phyloP scores from a whole-genome alignment of 2,113 vertebrate genomes.

The Acanthisitta chloris region DNA sequence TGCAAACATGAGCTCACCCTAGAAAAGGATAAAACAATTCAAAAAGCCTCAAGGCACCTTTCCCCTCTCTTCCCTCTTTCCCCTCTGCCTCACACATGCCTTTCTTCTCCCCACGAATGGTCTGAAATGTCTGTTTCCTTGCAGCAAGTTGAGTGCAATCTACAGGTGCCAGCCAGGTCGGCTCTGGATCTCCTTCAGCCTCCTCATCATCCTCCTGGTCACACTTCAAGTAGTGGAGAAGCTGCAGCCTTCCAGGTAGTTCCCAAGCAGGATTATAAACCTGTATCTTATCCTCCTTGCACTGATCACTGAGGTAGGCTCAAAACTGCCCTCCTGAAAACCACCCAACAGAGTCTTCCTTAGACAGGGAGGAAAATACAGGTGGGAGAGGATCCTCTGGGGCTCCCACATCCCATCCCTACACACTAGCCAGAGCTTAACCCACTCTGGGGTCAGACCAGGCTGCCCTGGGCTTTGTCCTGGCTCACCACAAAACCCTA shows the following conservation, averaged over 20 bases:
- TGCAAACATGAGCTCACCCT: not conserved
- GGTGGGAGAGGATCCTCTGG: not conserved
- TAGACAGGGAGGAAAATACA: not conserved
- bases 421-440: not conserved
- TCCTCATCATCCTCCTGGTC: constrained; percentile 48
- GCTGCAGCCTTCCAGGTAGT: constrained; percentile 35
- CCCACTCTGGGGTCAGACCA: not conserved
- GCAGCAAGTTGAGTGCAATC: constrained; percentile 39
- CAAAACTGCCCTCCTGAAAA: not conserved
- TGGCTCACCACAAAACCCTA: not conserved
- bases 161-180: constrained; percentile 36
- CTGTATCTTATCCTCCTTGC: not conserved
- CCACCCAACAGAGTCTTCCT: not conserved
- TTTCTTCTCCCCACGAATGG: not conserved
- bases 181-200: constrained; percentile 54
- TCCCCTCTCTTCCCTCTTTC: not conserved
- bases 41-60: rapidly evolving
- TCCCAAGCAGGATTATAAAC: not conserved
- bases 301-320: not conserved
- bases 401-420: not conserved
- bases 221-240: constrained; percentile 34
- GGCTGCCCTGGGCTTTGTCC: not conserved
- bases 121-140: not conserved
- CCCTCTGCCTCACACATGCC: rapidly evolving
- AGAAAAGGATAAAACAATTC: not conserved